phyloP scores from a whole-genome alignment of 2,113 vertebrate genomes.

The Smithornis capensis region DNA sequence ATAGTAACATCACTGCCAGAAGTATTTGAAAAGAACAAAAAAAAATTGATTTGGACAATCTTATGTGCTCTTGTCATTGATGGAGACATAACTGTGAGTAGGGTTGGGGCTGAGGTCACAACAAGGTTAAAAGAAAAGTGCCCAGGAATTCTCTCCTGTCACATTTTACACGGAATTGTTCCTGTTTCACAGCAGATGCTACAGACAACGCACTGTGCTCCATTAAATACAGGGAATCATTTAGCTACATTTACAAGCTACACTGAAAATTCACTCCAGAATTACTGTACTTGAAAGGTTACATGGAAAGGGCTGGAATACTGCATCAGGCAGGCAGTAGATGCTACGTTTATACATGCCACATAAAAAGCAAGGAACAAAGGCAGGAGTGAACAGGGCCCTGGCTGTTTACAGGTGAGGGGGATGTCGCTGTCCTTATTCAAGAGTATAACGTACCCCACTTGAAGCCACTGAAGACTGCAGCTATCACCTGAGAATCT shows the following conservation, averaged over 20 bases:
- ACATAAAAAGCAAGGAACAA: neutral
- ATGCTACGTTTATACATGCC: neutral
- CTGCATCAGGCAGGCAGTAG: neutral
- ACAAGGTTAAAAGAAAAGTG: constrained; percentile 63
- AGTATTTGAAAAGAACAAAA: constrained; percentile 63
- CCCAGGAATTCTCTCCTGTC: constrained; percentile 51
- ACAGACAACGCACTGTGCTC: constrained; percentile 10
- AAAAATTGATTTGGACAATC: constrained; percentile 58
- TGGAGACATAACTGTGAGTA: constrained; percentile 22
- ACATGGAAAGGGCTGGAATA: neutral
- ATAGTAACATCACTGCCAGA: constrained; percentile 49
- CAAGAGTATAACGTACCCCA: neutral
- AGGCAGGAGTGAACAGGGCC: neutral
- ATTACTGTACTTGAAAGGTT: neutral
- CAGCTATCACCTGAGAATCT: neutral
- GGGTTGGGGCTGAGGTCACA: constrained; percentile 24
- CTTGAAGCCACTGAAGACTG: neutral
- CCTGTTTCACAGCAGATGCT: constrained; percentile 25
- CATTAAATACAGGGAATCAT: neutral
- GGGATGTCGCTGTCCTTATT: neutral
- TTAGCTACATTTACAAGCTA: constrained; percentile 47
- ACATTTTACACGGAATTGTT: constrained; percentile 40
- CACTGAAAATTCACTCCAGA: neutral
- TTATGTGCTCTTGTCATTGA: constrained; percentile 41
- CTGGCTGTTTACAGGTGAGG: neutral